phyloP scores from a whole-genome alignment of 2,113 vertebrate species.

The Monopterus albus region DNA sequence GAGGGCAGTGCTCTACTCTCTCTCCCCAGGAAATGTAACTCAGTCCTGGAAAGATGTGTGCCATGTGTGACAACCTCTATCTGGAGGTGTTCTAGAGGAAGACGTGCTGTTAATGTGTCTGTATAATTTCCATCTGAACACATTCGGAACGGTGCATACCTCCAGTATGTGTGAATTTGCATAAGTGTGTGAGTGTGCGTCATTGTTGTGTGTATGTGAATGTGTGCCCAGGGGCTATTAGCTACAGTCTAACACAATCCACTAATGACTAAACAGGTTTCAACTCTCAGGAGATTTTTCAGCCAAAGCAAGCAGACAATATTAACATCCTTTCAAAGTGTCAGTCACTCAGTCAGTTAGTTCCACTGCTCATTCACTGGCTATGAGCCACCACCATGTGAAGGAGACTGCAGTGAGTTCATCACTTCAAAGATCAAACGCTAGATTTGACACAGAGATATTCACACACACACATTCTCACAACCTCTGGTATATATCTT shows the following conservation, averaged over 20 bases:
- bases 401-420: constrained; percentile 7
- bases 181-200: background rate
- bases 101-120: constrained; percentile 46
- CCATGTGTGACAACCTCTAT: constrained; percentile 20
- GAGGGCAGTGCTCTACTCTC: background rate
- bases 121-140: constrained; percentile 37
- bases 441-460: constrained; percentile 6
- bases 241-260: constrained; percentile 58
- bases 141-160: constrained; percentile 11
- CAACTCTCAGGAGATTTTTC: constrained; percentile 50
- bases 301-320: constrained; percentile 45
- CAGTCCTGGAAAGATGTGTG: constrained; percentile 22
- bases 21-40: constrained; percentile 10
- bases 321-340: constrained; percentile 43
- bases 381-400: background rate
- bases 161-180: background rate
- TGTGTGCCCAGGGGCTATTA: constrained; percentile 55
- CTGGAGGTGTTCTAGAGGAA: constrained; percentile 24
- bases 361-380: constrained; percentile 23
- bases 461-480: constrained; percentile 3
- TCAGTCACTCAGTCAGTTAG: constrained; percentile 43
- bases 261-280: constrained; percentile 63
- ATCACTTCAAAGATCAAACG: background rate
- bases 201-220: constrained; percentile 12
- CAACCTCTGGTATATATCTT: background rate